These are phyloP conservation scores for Camelus dromedarius DNA, from an alignment of 2,113 vertebrate species.

Conservation along the genomic window DNA sequence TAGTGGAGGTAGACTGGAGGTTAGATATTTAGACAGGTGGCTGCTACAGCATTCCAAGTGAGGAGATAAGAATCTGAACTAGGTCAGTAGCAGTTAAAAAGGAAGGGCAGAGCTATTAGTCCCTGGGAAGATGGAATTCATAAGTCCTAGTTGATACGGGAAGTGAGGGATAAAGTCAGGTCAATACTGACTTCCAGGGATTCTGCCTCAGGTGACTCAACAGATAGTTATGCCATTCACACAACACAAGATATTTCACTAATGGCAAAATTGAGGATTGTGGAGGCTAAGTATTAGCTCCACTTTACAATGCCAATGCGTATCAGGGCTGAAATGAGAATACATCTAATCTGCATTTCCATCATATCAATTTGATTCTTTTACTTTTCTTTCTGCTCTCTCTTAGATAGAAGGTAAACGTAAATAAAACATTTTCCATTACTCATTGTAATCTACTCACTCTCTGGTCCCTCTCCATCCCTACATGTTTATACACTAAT, in stretches of 20 bases:
- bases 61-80: background rate
- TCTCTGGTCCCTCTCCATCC: background rate
- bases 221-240: background rate
- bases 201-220: background rate
- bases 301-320: background rate
- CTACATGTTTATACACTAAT: background rate
- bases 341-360: background rate
- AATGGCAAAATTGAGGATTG: background rate
- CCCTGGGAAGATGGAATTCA: background rate
- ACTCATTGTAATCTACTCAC: background rate
- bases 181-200: conserved; percentile 1
- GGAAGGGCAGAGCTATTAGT: background rate
- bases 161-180: background rate
- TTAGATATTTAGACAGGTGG: background rate
- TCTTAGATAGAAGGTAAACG: background rate
- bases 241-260: conserved; percentile 22
- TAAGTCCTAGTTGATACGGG: background rate
- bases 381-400: background rate
- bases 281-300: background rate
- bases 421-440: conserved; percentile 4
- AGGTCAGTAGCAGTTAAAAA: background rate
- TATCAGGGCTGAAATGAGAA: background rate
- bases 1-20: background rate
- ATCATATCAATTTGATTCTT: background rate
- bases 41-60: background rate